Evolutionary conservation across 2,113 vertebrate species (phyloP).

Genomic region (Alectura lathami): DNA sequence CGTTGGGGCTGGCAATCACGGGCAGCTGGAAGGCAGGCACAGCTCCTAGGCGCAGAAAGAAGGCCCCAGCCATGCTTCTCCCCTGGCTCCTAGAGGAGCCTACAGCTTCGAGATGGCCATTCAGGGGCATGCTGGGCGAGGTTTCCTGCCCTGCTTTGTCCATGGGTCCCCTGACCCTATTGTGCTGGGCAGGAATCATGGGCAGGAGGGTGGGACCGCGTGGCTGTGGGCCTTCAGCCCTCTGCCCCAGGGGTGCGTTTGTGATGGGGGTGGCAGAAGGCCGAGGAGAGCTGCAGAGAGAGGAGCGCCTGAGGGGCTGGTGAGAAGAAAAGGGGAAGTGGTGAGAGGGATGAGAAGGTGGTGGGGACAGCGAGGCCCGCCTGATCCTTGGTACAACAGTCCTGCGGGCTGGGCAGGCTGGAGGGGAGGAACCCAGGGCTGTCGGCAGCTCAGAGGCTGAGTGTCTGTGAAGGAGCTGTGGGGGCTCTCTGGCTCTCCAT

Average conservation of each 20-base stretch:
- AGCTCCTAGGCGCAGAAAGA: slow-evolving; percentile 76
- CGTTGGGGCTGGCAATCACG: neutral
- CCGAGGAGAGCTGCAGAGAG: slow-evolving; percentile 76
- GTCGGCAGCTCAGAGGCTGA: slow-evolving; percentile 83
- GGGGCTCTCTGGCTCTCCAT: slow-evolving; percentile 28
- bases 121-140: slow-evolving; percentile 56
- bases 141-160: slow-evolving; percentile 65
- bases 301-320: slow-evolving; percentile 69
- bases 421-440: slow-evolving; percentile 80
- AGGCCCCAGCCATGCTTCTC: slow-evolving; percentile 50
- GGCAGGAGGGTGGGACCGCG: slow-evolving; percentile 78
- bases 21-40: slow-evolving; percentile 66
- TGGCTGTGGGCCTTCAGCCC: slow-evolving; percentile 74
- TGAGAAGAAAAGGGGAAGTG: slow-evolving; percentile 60
- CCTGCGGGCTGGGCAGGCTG: slow-evolving; percentile 77
- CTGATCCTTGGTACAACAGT: slow-evolving; percentile 76
- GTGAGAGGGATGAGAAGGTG: slow-evolving; percentile 75
- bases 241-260: slow-evolving; percentile 69
- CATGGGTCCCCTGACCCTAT: slow-evolving; percentile 73
- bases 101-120: slow-evolving; percentile 64
- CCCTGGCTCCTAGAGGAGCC: slow-evolving; percentile 56
- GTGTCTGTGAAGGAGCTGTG: slow-evolving; percentile 77
- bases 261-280: slow-evolving; percentile 73
- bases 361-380: slow-evolving; percentile 82
- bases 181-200: slow-evolving; percentile 69